phyloP scores from a whole-genome alignment of 2,888 invertebrate genomes.

The Ariolimax columbianus region DNA sequence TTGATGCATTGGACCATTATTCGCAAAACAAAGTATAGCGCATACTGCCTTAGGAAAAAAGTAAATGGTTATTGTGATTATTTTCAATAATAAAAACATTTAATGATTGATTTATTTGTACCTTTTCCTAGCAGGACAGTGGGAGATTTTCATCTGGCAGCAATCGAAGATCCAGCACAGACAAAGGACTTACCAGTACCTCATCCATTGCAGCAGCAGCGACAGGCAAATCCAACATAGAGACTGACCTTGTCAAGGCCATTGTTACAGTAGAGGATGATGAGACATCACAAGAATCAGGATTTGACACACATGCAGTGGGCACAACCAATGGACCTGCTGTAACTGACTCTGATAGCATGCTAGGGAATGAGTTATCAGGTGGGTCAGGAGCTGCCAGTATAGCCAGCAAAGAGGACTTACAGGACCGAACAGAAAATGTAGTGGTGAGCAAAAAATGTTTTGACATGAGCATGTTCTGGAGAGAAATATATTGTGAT shows the following conservation, averaged over 20 bases:
- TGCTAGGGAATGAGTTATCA: conserved; percentile 54
- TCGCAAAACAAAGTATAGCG: too few relatives aligned
- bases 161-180: conserved; percentile 48
- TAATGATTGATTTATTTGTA: too few relatives aligned
- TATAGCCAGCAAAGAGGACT: conserved; percentile 34
- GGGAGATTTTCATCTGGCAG: conserved; percentile 43
- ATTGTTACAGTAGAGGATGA: conserved; percentile 52
- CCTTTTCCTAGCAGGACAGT: conserved; percentile 40
- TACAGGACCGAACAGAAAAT: conserved; percentile 11
- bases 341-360: conserved; percentile 47
- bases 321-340: conserved; percentile 33
- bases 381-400: conserved; percentile 20
- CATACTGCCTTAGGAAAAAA: too few relatives aligned
- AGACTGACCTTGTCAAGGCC: conserved; percentile 51
- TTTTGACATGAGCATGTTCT: too few relatives aligned
- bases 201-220: conserved; percentile 19
- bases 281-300: conserved; percentile 57
- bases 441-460: not conserved
- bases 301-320: conserved; percentile 25
- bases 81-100: too few relatives aligned
- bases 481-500: too few relatives aligned
- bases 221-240: conserved; percentile 63
- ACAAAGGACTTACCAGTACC: conserved; percentile 39
- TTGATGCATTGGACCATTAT: too few relatives aligned
- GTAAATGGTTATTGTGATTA: too few relatives aligned